These are phyloP conservation scores for Osedax fenrisi DNA, from an alignment of 2,888 invertebrate species.

Conservation along the genomic window DNA sequence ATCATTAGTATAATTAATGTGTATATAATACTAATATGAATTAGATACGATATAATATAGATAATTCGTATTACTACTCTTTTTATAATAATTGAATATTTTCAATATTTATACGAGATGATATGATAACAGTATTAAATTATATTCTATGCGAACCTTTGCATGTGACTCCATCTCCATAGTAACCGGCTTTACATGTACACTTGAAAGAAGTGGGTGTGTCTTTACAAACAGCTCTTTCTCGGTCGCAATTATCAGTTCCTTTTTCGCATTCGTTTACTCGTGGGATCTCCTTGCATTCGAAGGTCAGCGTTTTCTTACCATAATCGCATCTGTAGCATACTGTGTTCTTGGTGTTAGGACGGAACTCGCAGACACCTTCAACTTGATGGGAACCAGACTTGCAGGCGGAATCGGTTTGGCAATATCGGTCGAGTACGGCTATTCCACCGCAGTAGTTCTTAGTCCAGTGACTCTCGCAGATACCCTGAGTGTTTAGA, in stretches of 20 bases:
- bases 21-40: too few species aligned
- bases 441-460: background rate
- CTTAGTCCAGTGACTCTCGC: too few species aligned
- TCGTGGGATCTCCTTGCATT: background rate
- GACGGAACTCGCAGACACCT: background rate
- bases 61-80: too few species aligned
- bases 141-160: background rate
- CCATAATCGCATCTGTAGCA: background rate
- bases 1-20: too few species aligned
- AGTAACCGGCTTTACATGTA: background rate
- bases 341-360: too few species aligned
- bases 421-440: background rate
- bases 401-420: background rate
- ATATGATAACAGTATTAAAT: too few species aligned
- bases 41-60: too few species aligned
- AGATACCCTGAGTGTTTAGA: background rate
- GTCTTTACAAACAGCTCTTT: constrained; percentile 20
- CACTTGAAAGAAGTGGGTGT: constrained; percentile 18
- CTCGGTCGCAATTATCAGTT: too few species aligned
- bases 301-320: background rate
- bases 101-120: too few species aligned
- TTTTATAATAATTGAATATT: too few species aligned
- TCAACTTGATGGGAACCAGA: background rate
- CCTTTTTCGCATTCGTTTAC: constrained; percentile 23
- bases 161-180: background rate